Conservation (phyloP, 2,113 vertebrate species). For the Chiloscyllium plagiosum region DNA sequence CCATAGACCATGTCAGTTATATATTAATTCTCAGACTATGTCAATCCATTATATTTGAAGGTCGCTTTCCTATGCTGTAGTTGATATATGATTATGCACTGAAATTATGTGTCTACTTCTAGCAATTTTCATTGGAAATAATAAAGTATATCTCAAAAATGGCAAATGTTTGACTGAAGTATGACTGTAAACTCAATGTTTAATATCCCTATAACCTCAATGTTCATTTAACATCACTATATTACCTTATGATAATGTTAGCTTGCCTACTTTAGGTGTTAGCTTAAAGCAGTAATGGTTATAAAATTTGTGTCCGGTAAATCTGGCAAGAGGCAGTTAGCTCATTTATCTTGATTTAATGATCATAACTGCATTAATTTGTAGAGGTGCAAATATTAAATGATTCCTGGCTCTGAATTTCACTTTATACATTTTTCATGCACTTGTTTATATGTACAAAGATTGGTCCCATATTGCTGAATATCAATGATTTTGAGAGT, state of each 20-base stretch:
- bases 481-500: not conserved
- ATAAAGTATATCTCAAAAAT: not conserved
- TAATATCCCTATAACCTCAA: not conserved
- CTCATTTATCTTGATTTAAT: not conserved
- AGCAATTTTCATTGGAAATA: not conserved
- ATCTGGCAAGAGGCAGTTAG: not conserved
- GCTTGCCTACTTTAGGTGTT: too few species aligned
- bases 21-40: not conserved
- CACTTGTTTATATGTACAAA: not conserved
- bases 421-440: not conserved
- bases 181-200: not conserved
- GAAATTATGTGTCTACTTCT: not conserved
- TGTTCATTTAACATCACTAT: not conserved
- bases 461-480: not conserved
- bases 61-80: not conserved
- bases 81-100: not conserved
- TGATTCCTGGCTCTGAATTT: not conserved
- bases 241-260: not conserved
- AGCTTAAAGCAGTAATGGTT: not conserved
- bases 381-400: not conserved
- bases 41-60: not conserved
- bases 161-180: not conserved
- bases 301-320: not conserved
- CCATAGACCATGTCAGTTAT: not conserved
- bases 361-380: not conserved